phyloP scores from a whole-genome alignment of 2,797 vertebrate species.

The Streptopelia turtur region DNA sequence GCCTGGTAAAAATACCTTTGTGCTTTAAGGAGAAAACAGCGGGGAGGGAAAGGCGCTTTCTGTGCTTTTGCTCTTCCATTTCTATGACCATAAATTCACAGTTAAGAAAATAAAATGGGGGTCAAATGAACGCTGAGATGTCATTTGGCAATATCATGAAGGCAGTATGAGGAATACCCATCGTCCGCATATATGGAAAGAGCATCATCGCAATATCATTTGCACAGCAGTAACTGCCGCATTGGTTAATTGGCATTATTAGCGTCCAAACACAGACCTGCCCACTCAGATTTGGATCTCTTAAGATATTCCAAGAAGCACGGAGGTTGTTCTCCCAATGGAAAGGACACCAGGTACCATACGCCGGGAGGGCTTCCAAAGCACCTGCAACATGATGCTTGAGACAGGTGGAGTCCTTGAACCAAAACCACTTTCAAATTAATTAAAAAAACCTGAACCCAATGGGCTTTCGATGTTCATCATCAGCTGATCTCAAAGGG shows the following conservation, averaged over 20 bases:
- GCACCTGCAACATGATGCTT: neutral
- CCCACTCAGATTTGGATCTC: rapidly evolving
- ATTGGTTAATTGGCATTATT: rapidly evolving
- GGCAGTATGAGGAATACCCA: neutral
- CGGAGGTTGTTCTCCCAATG: neutral
- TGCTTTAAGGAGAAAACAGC: neutral
- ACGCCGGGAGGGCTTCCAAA: neutral
- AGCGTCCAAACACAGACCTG: neutral
- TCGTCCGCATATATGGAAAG: neutral
- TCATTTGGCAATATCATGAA: neutral
- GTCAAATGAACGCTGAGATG: neutral
- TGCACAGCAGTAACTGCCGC: rapidly evolving
- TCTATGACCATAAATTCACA: neutral
- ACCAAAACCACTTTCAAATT: neutral
- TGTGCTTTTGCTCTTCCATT: neutral
- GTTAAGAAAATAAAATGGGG: neutral
- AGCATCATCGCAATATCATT: neutral
- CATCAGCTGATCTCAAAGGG: neutral
- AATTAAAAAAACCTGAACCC: neutral
- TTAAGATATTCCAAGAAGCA: neutral
- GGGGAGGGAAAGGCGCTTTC: neutral
- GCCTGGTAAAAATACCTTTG: neutral
- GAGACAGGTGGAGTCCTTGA: neutral
- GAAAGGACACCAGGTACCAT: neutral
- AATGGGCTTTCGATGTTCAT: neutral